Evolutionary conservation across 2,888 invertebrate genomes (phyloP).

Genomic region (Orthosia cruda): DNA sequence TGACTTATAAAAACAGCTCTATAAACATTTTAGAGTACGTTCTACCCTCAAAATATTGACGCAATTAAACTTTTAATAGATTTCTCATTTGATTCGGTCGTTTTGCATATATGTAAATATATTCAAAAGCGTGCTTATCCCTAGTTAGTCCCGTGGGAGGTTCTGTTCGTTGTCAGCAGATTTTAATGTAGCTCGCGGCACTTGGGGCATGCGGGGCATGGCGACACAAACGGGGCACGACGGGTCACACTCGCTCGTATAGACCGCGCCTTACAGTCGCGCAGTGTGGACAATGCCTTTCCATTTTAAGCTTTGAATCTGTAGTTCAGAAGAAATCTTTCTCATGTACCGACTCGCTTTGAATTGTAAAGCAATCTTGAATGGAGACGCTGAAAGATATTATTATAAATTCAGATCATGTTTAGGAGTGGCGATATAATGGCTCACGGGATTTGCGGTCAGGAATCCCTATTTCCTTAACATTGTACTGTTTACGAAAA

Average conservation of each 20-base stretch:
- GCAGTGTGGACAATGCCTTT: conserved; percentile 34
- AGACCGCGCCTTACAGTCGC: conserved; percentile 14
- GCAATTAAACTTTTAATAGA: conserved; percentile 80
- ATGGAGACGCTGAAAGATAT: conserved; percentile 52
- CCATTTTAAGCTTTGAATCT: conserved; percentile 37
- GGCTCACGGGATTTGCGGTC: conserved; percentile 69
- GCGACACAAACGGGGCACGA: conserved; percentile 35
- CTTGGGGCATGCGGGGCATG: conserved; percentile 18
- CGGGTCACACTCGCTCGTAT: conserved; percentile 44
- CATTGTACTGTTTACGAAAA: conserved; percentile 49
- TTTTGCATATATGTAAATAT: conserved; percentile 80
- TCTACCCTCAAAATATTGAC: conserved; percentile 58
- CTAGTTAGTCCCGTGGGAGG: conserved; percentile 66
- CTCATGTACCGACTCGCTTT: conserved; percentile 45
- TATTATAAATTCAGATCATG: conserved; percentile 74
- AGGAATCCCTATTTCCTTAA: conserved; percentile 65
- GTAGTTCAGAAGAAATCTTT: conserved; percentile 52
- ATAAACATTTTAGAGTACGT: conserved; percentile 33
- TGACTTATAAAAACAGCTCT: conserved; percentile 24
- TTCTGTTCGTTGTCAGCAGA: conserved; percentile 74
- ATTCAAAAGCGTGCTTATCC: conserved; percentile 75
- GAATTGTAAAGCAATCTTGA: conserved; percentile 60
- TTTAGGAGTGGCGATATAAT: conserved; percentile 68
- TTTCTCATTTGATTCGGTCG: conserved; percentile 71
- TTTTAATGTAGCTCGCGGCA: conserved; percentile 75